Percentiles rank a stretch among this genome's conserved stretches.
phyloP scores from a whole-genome alignment of 2,113 vertebrate species.

The Engraulis encrasicolus region DNA sequence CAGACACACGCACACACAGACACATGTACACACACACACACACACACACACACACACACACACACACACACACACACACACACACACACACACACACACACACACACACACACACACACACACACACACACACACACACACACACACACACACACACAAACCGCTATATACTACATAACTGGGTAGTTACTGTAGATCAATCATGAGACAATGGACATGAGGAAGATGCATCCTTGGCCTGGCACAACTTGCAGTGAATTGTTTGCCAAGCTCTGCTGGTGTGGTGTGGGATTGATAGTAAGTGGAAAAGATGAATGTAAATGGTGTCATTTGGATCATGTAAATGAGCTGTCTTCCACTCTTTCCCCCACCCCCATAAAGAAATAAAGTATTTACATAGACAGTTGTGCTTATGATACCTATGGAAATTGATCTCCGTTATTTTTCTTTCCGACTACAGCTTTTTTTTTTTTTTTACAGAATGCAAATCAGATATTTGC shows the following conservation, averaged over 20 bases:
- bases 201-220: constrained; percentile 36
- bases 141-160: constrained; percentile 11
- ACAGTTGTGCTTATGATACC: constrained; percentile 61
- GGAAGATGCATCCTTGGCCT: background rate
- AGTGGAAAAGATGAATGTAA: constrained; percentile 74
- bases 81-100: no score
- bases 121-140: constrained; percentile 11
- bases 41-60: no score
- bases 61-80: no score
- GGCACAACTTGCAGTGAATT: background rate
- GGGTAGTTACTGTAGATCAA: constrained; percentile 19
- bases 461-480: constrained; percentile 51
- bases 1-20: background rate
- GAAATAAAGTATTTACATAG: constrained; percentile 73
- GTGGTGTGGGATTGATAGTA: constrained; percentile 59
- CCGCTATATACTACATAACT: constrained; percentile 54
- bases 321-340: constrained; percentile 73
- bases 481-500: constrained; percentile 33
- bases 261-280: constrained; percentile 40
- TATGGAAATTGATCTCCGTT: constrained; percentile 59
- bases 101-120: background rate
- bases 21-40: no score
- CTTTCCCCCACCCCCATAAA: constrained; percentile 68
- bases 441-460: constrained; percentile 49
- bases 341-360: constrained; percentile 67